Conservation (phyloP, 2,797 vertebrate genomes). For the Cynopterus sphinx region DNA sequence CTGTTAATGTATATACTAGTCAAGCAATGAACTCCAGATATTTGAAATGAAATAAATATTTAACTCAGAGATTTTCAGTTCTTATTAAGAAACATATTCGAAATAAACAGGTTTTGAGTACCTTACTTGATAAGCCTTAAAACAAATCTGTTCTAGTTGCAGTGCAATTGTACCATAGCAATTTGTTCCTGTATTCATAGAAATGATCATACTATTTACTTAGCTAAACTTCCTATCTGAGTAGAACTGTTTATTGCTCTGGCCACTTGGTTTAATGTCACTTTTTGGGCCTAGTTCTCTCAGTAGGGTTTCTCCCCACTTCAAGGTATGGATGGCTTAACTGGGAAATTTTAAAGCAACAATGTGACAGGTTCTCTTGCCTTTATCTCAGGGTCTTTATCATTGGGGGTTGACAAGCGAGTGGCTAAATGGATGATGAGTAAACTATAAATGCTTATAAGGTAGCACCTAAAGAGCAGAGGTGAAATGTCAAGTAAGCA, state of each 20-base stretch:
- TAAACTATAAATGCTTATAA: background rate
- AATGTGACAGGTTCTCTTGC: background rate
- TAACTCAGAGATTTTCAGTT: background rate
- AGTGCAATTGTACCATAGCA: background rate
- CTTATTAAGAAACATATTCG: background rate
- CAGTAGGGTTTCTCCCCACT: background rate
- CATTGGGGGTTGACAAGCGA: background rate
- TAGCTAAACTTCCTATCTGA: background rate
- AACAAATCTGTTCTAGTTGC: background rate
- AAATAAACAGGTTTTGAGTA: background rate
- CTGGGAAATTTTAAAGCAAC: background rate
- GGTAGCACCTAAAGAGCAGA: background rate
- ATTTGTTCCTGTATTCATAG: background rate
- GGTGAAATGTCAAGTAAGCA: background rate
- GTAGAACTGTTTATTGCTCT: background rate
- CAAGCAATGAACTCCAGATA: background rate
- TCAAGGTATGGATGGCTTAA: background rate
- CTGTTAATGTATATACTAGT: background rate
- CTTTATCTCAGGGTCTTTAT: background rate
- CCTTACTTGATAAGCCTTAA: background rate
- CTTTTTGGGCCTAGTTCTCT: background rate
- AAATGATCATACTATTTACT: background rate
- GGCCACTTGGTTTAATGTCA: background rate
- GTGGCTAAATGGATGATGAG: background rate
- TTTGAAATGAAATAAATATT: background rate